phyloP scores from a whole-genome alignment of 1,140 invertebrate species.

The Musca vetustissima region DNA sequence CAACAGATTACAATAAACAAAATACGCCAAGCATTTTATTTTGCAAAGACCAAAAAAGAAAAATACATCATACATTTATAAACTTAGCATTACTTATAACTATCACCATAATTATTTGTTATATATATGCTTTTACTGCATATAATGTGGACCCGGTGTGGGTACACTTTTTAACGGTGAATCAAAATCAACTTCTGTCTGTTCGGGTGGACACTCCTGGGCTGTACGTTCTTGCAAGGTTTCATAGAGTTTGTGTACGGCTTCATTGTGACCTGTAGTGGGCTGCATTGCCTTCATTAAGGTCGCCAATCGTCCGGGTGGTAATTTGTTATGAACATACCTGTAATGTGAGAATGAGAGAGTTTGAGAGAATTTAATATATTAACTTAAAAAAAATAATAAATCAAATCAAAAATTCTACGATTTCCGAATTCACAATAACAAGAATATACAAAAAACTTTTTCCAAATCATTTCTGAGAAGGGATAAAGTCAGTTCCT shows the following conservation, averaged over 20 bases:
- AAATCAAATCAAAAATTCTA: too few relatives aligned
- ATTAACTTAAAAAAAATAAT: not conserved
- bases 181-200: slow-evolving; percentile 74
- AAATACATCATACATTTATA: too few relatives aligned
- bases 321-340: slow-evolving; percentile 86
- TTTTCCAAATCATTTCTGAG: too few relatives aligned
- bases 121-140: slow-evolving; percentile 26
- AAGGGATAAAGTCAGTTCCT: too few relatives aligned
- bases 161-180: slow-evolving; percentile 85
- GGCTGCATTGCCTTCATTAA: slow-evolving; percentile 87
- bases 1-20: too few relatives aligned
- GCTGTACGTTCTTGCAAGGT: slow-evolving; percentile 72
- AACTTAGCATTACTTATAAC: too few relatives aligned
- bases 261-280: slow-evolving; percentile 80
- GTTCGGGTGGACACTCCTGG: slow-evolving; percentile 63
- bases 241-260: slow-evolving; percentile 79
- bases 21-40: too few relatives aligned
- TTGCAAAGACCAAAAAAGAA: too few relatives aligned
- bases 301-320: slow-evolving; percentile 74
- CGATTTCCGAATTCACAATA: too few relatives aligned
- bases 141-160: slow-evolving; percentile 73
- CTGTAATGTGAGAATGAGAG: slow-evolving; percentile 13
- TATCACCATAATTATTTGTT: too few relatives aligned
- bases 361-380: not conserved
- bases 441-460: too few relatives aligned